Conservation (phyloP, 2,888 invertebrate species). For the Sarcophaga variegata region DNA sequence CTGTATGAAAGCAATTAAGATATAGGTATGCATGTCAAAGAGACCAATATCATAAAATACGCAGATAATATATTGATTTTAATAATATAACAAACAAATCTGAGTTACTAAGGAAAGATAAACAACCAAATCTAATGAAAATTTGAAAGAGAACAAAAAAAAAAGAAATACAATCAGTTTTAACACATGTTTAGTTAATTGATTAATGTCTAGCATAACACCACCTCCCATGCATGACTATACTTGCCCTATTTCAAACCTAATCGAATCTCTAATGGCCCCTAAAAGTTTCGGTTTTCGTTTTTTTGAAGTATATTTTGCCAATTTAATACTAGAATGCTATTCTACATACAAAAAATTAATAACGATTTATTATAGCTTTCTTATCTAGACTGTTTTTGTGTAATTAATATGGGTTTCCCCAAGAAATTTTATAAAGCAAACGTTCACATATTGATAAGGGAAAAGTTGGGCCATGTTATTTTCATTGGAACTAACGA, state of each 20-base stretch:
- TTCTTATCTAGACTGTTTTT: constrained; percentile 56
- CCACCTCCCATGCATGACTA: neutral
- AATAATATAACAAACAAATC: neutral
- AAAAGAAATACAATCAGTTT: neutral
- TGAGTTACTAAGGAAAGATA: constrained; percentile 21
- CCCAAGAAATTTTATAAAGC: constrained; percentile 61
- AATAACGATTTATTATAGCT: constrained; percentile 33
- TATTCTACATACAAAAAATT: neutral
- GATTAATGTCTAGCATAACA: neutral
- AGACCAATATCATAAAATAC: neutral
- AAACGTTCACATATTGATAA: constrained; percentile 50
- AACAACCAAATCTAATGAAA: neutral
- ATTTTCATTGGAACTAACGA: constrained; percentile 11
- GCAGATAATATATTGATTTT: too few species aligned
- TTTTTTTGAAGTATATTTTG: neutral
- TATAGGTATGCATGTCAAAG: neutral
- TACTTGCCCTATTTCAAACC: neutral
- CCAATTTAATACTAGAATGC: too few species aligned
- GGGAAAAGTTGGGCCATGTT: constrained; percentile 16
- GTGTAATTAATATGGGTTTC: constrained; percentile 60
- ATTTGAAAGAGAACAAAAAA: neutral
- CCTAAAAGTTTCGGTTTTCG: neutral
- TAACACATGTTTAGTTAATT: neutral
- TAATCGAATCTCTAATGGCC: neutral
- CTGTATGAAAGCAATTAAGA: too few species aligned